Base-by-base conservation (phyloP, 2,797 vertebrate genomes). In the Nannoperca australis region DNA sequence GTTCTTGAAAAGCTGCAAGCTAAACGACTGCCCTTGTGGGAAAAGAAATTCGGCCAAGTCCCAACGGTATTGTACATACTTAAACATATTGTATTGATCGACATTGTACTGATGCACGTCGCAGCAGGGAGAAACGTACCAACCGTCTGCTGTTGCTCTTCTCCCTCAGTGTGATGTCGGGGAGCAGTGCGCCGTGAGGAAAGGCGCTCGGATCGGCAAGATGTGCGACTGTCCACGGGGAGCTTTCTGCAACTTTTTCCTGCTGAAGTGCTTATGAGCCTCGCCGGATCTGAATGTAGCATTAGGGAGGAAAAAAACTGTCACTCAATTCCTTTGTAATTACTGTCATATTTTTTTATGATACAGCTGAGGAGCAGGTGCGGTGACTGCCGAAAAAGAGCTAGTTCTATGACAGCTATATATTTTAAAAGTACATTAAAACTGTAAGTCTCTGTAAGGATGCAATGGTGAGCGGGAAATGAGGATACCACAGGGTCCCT, bases 41-140 rank as follows among this genome's bases (percentile, higher is more conserved):
- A 96, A 60, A 96, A 96, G 94, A 96, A 96, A 88, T 96, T 95
- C 22, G 95, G 96, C 24, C 95, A 95, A 89, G 95, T 96, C 53
- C 95, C 95, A 2, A 96, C 92, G 93, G 96, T 96, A 93, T 22
- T 1, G 7, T 9, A 1, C 2, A 17, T 0, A 2, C 30, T 49
- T 18, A 5, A 24, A 14, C 1, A 17, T 4, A 8, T 22, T 9
- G 30, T 9, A 24, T 7, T 17, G 13, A 20, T 20, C 20, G 50
- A 2, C 42, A 1, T 5, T 18, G 51, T 13, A 20, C 12, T 17
- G 24, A 9, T 68, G 32, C 10, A 14, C 62, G 60, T 22, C 0
- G 59, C 49, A 36, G 42, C 17, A 11, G 53, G n/a, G 12, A 40
- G 53, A 32, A 24, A 67, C 51, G 2, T 59, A 10, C 32, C 1